A percentile compares a stretch with the other conserved stretches of the same genome.
These are phyloP conservation scores for Conopomorpha cramerella DNA, from an alignment of 1,140 invertebrate species.

Conservation along the genomic window DNA sequence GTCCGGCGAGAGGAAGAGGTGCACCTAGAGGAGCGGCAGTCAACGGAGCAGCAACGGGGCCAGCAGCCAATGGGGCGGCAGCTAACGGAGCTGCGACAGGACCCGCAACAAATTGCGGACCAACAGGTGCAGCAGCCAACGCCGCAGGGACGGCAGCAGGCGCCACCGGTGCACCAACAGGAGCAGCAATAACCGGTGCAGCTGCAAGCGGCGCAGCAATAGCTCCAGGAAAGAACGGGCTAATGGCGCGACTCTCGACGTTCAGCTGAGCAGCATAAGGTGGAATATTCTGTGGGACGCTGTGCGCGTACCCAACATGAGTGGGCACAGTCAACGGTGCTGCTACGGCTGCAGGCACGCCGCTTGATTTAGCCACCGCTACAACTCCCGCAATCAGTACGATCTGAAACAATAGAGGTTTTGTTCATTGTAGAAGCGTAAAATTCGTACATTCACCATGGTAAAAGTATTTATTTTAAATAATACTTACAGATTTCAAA, in stretches of 20 bases:
- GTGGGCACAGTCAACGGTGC: constrained; percentile 32
- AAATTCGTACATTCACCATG: background rate
- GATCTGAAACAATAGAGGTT: too few relatives aligned
- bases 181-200: constrained; percentile 6
- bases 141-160: constrained; percentile 7
- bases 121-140: constrained; percentile 5
- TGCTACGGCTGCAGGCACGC: constrained; percentile 15
- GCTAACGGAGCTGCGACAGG: constrained; percentile 16
- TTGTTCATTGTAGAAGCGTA: too few relatives aligned
- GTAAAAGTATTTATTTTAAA: background rate
- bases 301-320: constrained; percentile 40
- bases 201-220: constrained; percentile 14
- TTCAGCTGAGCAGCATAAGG: constrained; percentile 60
- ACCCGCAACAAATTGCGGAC: constrained; percentile 13
- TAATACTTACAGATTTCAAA: constrained; percentile 47
- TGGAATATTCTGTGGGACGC: constrained; percentile 59
- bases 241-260: constrained; percentile 47
- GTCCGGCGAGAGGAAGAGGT: constrained; percentile 7
- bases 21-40: constrained; percentile 7
- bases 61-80: constrained; percentile 9
- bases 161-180: constrained; percentile 21
- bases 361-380: constrained; percentile 46
- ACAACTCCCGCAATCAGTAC: constrained; percentile 37
- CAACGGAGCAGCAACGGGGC: constrained; percentile 6
- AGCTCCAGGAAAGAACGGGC: constrained; percentile 23